Evolutionary conservation across 1,140 invertebrate species (phyloP), one percentile per base, ranked within the genome.

Genomic region (Apis dorsata): DNA sequence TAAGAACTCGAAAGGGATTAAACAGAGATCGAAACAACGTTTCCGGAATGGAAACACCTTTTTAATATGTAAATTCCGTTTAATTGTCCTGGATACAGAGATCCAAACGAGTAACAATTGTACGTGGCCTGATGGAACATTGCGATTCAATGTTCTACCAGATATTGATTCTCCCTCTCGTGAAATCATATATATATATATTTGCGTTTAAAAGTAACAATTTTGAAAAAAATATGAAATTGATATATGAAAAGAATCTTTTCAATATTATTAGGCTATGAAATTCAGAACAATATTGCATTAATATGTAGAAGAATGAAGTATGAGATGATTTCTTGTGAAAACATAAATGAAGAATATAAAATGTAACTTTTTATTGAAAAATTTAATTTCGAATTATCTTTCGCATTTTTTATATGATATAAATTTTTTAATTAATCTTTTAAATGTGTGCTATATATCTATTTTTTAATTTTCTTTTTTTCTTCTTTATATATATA

Each of bases 61-160:
- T 51, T 75, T 75, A 24, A 60, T 17, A 49, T 75, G 73, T 28
- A 75, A 63, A 75, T 75, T 63, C 34, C n/a, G 24, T 34, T 62
- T 65, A 65, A 76, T 76, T 65, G 49, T 21, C 10, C 19, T 11
- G 49, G 17, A 76, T 24, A 28, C 11, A 11, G 24, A 11, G 21
- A 53, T 53, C 24, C n/a, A 49, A 71, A 71, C 69, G 69, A 71
- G 69, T 19, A 11, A 19, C 69, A 11, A 51, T 71, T 71, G 69
- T 24, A 53, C 68, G 44, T 12, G 12, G 21, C 44, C 5, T 21
- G 21, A 12, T 17, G 44, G 44, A 63, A 63, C 59, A 63, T 24
- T 49, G 44, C 44, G 15, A 62, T 63, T 75, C 59, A 28, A 34
- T 53, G 21, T 60, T 34, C n/a, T 60, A 11, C 17, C 44, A 28